Percentiles rank a stretch among this genome's conserved stretches.
phyloP scores from a whole-genome alignment of 2,888 invertebrate species.

The Urechis unicinctus region DNA sequence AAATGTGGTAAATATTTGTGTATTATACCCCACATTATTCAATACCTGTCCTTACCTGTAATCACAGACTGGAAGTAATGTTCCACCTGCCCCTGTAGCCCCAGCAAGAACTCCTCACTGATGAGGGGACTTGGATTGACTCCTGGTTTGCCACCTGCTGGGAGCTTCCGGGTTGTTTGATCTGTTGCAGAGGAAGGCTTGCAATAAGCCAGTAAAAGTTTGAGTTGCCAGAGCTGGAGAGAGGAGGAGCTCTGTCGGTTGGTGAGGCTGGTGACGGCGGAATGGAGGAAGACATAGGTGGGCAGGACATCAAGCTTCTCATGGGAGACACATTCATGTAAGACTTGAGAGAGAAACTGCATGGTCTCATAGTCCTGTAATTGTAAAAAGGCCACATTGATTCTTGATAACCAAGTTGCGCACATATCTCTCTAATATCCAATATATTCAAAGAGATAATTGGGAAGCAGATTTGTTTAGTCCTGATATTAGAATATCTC shows the following conservation, averaged over 20 bases:
- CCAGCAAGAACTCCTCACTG: not conserved
- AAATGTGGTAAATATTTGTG: too few relatives aligned
- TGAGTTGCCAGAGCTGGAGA: not conserved
- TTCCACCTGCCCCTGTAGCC: not conserved
- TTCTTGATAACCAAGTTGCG: too few relatives aligned
- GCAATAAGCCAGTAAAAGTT: not conserved
- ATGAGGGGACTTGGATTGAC: too few relatives aligned
- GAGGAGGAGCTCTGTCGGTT: not conserved
- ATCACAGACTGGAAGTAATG: not conserved
- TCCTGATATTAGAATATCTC: not conserved
- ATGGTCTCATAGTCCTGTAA: constrained; percentile 29
- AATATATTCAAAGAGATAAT: not conserved
- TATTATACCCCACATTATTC: too few relatives aligned
- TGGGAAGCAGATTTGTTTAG: not conserved
- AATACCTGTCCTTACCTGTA: not conserved
- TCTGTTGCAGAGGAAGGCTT: not conserved
- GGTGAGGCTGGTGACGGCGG: constrained; percentile 23
- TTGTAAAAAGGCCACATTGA: too few relatives aligned
- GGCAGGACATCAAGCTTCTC: constrained; percentile 45
- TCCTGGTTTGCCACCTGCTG: not conserved
- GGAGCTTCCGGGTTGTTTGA: not conserved
- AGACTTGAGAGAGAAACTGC: constrained; percentile 34
- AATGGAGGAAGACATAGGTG: constrained; percentile 34
- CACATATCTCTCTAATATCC: too few relatives aligned
- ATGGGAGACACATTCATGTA: constrained; percentile 43